These are phyloP conservation scores for Loriculus beryllinus DNA, from an alignment of 2,797 vertebrate genomes.

Conservation along the genomic window DNA sequence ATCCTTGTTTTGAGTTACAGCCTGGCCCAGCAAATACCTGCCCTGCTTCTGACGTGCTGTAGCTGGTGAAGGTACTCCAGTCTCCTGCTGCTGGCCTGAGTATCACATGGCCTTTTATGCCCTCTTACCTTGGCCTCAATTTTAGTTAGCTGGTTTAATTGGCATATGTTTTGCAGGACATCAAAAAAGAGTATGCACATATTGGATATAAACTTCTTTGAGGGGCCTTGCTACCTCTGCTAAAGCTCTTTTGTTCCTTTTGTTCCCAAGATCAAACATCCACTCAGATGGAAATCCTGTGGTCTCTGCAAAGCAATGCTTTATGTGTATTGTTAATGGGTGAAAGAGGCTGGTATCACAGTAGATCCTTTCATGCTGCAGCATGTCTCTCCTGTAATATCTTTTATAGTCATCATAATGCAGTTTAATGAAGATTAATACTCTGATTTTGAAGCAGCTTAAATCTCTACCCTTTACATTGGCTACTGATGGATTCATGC, in stretches of 20 bases:
- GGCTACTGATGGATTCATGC: rapidly evolving
- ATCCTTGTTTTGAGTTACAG: neutral
- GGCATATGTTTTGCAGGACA: neutral
- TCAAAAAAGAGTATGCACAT: neutral
- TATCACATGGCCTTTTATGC: neutral
- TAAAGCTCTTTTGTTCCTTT: neutral
- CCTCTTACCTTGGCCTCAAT: neutral
- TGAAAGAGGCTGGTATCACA: neutral
- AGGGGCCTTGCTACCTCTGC: neutral
- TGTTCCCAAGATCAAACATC: neutral
- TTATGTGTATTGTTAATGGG: neutral
- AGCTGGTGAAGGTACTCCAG: neutral
- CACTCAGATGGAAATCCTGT: neutral
- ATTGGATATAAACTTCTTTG: neutral
- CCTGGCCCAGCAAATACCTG: neutral
- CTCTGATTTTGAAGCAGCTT: neutral
- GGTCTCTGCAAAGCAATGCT: neutral
- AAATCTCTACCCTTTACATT: neutral
- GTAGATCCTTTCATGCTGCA: neutral
- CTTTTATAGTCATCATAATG: neutral
- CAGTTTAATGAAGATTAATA: neutral
- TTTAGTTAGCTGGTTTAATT: neutral
- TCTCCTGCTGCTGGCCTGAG: neutral
- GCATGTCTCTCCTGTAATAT: neutral
- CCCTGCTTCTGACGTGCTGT: neutral